Base-by-base conservation (phyloP, 2,888 invertebrate genomes). In the Quadroppia sp. region DNA sequence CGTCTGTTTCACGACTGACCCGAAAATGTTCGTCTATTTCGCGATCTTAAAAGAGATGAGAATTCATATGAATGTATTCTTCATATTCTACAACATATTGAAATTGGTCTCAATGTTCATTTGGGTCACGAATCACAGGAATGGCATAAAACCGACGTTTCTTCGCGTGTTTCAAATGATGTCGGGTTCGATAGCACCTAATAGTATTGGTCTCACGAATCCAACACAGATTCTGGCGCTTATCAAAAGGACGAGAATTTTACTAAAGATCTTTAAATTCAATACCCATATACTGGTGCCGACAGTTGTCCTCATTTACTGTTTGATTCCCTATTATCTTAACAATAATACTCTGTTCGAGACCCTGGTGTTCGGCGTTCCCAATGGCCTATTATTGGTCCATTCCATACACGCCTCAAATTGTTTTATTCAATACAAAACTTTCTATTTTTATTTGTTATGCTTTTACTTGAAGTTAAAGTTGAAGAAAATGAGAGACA, bases 141-240 rank as follows among this genome's bases (percentile, higher is more conserved):
- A 32, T 4, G 32, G 61, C 17, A 61, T 32, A 61, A 61, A 61
- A 61, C 61, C 61, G 9, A 32, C 61, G 32, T 61, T 32, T 61
- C 36, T 61, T 32, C 15, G 20, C 3, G 32, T 61, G 9, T 61
- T 61, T 32, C 32, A 61, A n/a, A 61, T 61, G 61, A 61, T 61
- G 61, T 61, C 61, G 1, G 61, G 61, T 32, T 61, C 32, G 32
- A 32, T 61, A 28, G 17, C 61, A 61, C 61, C 61, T 3, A 36
- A 30, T 13, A 61, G 61, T 61, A 23, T 61, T 4, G 61, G 36
- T 6, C 20, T 61, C 9, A 61, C 3, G 1, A 28, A 61, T 17
- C 6, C 2, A 32, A 1, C 25, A 32, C n/a, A 61, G 15, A 61
- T 61, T 1, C 1, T 17, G 9, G 17, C 6, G 1, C 30, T 61